Evolutionary conservation across 64 coral and sea anemone species (phyloP), one percentile per base, ranked within the genome.

Genomic region (Porites lutea): DNA sequence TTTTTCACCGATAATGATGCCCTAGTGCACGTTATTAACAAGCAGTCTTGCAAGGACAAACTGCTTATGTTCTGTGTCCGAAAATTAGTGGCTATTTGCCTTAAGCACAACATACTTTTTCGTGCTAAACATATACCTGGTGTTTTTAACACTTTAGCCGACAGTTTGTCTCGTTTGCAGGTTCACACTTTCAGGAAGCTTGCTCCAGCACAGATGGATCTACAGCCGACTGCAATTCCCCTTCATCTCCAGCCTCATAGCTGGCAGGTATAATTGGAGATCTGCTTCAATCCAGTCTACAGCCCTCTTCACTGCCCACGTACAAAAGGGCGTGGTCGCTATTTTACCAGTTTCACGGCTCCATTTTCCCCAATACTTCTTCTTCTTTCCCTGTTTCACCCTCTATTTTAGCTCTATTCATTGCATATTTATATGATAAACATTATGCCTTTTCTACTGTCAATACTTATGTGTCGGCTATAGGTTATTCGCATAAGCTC

Each of bases 401-500:
- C 6, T 13, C 77, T 14, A 15, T 14, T 0, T 59, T 66, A 85
- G 27, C 27, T 37, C 27, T 37, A 37, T 37, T 37, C 27, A 37
- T 37, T 37, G 27, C 27, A 37, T 37, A 59, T 44, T 66, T 13
- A 61, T 21, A 55, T 18, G 76, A 79, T 52, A 79, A 79, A 16
- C 76, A 79, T 9, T 79, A 88, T 88, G 86, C 68, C 45, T 18
- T 72, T 55, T 76, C 87, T 21, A 89, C 87, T 19, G 87, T 89
- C 4, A 89, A n/a, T 59, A 89, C 73, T 19, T 89, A 89, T 62
- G 50, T 89, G n/a, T 89, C 72, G 44, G 87, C 87, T 23, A 45
- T 89, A 61, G 87, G 72, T 10, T 89, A 89, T 89, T 65, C 65
- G 4, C 87, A 89, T 62, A 89, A 79, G 73, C 65, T 78, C 12